Conservation (phyloP, 2,797 vertebrate species). For the Argya squamiceps region DNA sequence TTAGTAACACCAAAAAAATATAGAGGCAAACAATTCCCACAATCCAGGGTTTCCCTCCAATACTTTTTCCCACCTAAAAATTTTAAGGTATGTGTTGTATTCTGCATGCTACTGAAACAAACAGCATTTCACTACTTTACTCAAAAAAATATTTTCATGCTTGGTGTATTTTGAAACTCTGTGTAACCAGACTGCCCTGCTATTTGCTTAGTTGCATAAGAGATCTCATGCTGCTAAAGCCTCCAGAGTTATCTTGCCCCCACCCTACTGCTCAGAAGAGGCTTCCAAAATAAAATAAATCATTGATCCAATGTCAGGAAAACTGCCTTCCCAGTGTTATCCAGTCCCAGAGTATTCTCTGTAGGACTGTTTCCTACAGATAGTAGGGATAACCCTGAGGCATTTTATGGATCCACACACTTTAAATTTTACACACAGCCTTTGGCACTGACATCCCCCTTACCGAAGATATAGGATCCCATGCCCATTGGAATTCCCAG, state of each 20-base stretch:
- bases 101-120: not conserved
- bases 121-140: not conserved
- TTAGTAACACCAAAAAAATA: not conserved
- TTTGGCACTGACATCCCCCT: not conserved
- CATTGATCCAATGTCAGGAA: slow-evolving; percentile 5
- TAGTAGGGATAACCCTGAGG: not conserved
- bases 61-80: not conserved
- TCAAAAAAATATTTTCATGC: not conserved
- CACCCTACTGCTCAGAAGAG: not conserved
- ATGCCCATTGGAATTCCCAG: not conserved
- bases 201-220: slow-evolving; percentile 61
- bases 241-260: slow-evolving; percentile 21
- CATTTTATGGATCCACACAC: not conserved
- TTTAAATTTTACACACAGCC: not conserved
- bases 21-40: not conserved
- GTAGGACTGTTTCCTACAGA: not conserved
- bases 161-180: slow-evolving; percentile 28
- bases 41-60: not conserved
- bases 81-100: rapidly evolving
- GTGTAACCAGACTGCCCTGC: slow-evolving; percentile 6
- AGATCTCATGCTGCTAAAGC: slow-evolving; percentile 20
- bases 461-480: not conserved
- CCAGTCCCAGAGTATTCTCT: not conserved
- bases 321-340: not conserved
- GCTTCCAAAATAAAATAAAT: slow-evolving; percentile 55